Conservation (phyloP, 2,888 invertebrate species). For the Brachyopa scutellaris region DNA sequence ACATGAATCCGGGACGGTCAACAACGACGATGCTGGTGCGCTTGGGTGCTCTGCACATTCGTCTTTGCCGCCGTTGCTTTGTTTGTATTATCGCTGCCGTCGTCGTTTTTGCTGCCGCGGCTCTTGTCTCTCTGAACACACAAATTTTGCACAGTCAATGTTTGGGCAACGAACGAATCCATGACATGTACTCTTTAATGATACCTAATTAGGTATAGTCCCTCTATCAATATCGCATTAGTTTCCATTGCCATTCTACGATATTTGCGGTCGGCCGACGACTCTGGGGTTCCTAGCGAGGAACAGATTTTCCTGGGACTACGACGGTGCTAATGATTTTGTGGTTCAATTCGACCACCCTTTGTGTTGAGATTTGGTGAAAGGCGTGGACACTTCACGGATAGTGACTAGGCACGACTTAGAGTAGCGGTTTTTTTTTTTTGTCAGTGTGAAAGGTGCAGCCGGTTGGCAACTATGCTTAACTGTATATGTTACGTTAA, state of each 20-base stretch:
- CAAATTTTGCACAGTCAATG: conserved; percentile 42
- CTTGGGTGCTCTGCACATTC: conserved; percentile 50
- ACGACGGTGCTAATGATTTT: conserved; percentile 11
- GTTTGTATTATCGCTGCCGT: conserved; percentile 48
- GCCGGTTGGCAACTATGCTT: too few relatives aligned
- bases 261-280: background rate
- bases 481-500: too few relatives aligned
- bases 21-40: conserved; percentile 22
- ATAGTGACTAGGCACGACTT: conserved; percentile 4
- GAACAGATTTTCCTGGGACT: background rate
- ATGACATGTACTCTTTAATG: conserved; percentile 71
- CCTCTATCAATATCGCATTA: conserved; percentile 68
- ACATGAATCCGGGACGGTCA: conserved; percentile 56
- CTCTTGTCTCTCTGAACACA: conserved; percentile 10
- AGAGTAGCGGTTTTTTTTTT: background rate
- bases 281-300: background rate
- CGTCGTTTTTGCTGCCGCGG: conserved; percentile 8
- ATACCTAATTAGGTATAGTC: conserved; percentile 69
- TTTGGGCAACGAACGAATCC: conserved; percentile 56
- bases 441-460: conserved; percentile 35
- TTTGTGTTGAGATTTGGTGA: conserved; percentile 20
- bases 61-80: conserved; percentile 57
- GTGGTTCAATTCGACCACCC: conserved; percentile 17
- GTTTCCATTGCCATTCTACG: conserved; percentile 25
- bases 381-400: conserved; percentile 14